phyloP scores from a whole-genome alignment of 2,113 vertebrate species.

The Chloebia gouldiae region DNA sequence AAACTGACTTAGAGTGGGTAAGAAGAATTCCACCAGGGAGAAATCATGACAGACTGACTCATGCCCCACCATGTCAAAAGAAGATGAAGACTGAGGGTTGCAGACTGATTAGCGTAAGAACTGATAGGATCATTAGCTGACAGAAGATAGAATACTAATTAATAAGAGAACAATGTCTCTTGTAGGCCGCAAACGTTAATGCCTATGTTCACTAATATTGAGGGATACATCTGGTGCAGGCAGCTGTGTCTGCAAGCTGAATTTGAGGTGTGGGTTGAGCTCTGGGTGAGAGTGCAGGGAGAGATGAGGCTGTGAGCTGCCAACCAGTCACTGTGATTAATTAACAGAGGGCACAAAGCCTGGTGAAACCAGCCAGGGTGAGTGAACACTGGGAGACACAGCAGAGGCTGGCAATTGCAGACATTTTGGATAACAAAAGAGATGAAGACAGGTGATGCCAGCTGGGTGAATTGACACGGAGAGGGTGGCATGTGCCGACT shows the following conservation, averaged over 20 bases:
- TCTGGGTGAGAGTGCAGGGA: background rate
- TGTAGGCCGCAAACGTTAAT: background rate
- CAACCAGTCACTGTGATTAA: background rate
- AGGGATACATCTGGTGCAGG: background rate
- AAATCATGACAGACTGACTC: background rate
- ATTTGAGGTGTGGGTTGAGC: background rate
- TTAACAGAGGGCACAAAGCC: background rate
- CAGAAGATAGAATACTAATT: background rate
- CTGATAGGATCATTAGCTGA: background rate
- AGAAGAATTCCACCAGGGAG: background rate
- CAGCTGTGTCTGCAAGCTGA: background rate
- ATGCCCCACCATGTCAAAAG: background rate
- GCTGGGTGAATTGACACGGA: background rate
- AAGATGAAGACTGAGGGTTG: background rate
- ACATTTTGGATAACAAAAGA: background rate
- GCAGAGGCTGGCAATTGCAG: background rate
- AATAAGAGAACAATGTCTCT: background rate
- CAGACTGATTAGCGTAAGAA: background rate
- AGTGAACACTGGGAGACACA: background rate
- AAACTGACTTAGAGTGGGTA: background rate
- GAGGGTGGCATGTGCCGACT: background rate
- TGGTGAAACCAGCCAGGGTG: background rate
- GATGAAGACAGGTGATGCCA: accelerated
- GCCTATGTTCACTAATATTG: background rate
- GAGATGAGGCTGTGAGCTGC: background rate